phyloP scores from a whole-genome alignment of 2,888 invertebrate genomes.

The Pollenia angustigena region DNA sequence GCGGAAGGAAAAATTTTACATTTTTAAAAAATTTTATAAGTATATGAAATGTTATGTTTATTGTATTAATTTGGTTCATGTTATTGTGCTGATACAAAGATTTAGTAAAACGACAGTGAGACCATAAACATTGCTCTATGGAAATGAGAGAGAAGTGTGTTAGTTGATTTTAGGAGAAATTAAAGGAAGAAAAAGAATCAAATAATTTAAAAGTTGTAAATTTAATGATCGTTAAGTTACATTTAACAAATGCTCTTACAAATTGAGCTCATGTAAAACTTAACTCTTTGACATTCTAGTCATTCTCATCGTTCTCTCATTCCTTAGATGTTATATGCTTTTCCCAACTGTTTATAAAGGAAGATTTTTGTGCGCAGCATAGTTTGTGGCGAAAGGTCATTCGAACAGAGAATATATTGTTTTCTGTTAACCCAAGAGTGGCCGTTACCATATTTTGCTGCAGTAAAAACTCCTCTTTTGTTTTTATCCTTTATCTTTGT shows the following conservation, averaged over 20 bases:
- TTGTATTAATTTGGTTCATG: slow-evolving; percentile 6
- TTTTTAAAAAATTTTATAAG: slow-evolving; percentile 3
- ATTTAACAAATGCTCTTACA: slow-evolving; percentile 62
- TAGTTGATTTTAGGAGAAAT: slow-evolving; percentile 3
- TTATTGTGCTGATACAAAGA: slow-evolving; percentile 41
- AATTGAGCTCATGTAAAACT: slow-evolving; percentile 65
- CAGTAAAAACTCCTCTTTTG: neutral
- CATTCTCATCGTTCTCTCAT: slow-evolving; percentile 17
- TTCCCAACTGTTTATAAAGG: neutral
- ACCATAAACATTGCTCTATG: slow-evolving; percentile 41
- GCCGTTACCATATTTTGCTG: slow-evolving; percentile 15
- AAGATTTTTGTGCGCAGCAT: neutral
- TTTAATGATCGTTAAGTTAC: slow-evolving; percentile 56
- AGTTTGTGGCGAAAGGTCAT: neutral
- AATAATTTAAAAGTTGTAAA: slow-evolving; percentile 26
- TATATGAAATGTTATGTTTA: slow-evolving; percentile 24
- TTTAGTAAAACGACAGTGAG: slow-evolving; percentile 31
- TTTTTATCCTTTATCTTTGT: slow-evolving; percentile 25
- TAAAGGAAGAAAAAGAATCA: slow-evolving; percentile 19
- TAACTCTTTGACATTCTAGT: slow-evolving; percentile 44
- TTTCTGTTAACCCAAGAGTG: neutral
- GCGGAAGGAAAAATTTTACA: slow-evolving; percentile 13
- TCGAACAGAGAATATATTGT: slow-evolving; percentile 15
- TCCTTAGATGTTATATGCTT: neutral
- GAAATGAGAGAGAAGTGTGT: neutral